Evolutionary conservation across 1,140 invertebrate species (phyloP).

Genomic region (Colletes gigas): DNA sequence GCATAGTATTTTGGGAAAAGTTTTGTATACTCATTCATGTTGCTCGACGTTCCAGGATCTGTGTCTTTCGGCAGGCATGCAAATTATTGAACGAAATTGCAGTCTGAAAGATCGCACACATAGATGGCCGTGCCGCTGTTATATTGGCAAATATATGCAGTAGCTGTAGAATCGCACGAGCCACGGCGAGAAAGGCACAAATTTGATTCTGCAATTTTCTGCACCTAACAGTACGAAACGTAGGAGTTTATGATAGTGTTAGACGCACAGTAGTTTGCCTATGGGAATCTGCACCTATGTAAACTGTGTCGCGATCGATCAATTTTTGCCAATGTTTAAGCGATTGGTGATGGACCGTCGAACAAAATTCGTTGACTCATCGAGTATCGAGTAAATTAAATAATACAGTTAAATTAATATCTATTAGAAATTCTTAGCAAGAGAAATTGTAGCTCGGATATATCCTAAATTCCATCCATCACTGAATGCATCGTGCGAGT

Average conservation of each 20-base stretch:
- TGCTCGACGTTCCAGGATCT: background rate
- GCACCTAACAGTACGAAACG: constrained; percentile 5
- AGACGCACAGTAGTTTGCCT: constrained; percentile 53
- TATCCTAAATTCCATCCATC: background rate
- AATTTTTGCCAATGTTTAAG: constrained; percentile 1
- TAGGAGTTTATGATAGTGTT: constrained; percentile 34
- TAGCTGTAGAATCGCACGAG: constrained; percentile 32
- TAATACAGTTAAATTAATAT: too few species aligned
- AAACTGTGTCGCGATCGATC: background rate
- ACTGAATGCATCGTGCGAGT: constrained; percentile 24
- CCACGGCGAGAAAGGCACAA: constrained; percentile 5
- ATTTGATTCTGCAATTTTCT: constrained; percentile 4
- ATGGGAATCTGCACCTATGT: constrained; percentile 19
- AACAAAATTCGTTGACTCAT: background rate
- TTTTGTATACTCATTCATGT: too few species aligned
- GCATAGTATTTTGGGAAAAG: too few species aligned
- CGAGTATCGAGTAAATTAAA: too few species aligned
- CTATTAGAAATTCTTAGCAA: too few species aligned
- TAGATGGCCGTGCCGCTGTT: background rate
- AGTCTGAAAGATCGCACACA: background rate
- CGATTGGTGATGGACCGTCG: constrained; percentile 1
- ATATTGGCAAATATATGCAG: background rate
- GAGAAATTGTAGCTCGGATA: background rate
- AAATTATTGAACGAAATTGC: constrained; percentile 4
- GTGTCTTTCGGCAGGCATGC: constrained; percentile 35